Base-by-base conservation (phyloP, 1,140 invertebrate species). In the Sogatella furcifera region DNA sequence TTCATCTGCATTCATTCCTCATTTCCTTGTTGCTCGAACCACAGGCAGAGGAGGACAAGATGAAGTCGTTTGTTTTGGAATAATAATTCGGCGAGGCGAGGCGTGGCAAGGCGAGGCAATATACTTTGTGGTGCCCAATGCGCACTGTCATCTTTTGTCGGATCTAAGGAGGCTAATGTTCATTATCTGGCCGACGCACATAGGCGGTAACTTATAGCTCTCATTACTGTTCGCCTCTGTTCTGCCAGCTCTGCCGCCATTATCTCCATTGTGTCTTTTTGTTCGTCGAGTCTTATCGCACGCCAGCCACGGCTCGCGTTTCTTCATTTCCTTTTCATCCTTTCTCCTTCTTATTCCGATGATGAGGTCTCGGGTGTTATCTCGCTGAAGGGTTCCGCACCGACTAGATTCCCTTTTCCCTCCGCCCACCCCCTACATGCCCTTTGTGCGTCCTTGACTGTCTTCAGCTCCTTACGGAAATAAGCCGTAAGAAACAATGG, bases 191-290 rank as follows among this genome's bases (percentile, higher is more conserved):
- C 46, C 15, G 15, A n/a, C 46, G 46, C 46, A 49, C 46, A 49
- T 49, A 19, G 46, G 15, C 46, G 46, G 4, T 49, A 49, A 49
- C 46, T 49, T 49, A 49, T 49, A 19, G 21, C 46, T 19, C 46
- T 49, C 46, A 49, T 49, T 49, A 49, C 21, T 49, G 46, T 49
- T 17, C 11, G 46, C 46, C 21, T 49, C 8, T 49, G 46, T 49
- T 22, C 21, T 22, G 15, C 10, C 9, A 5, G 9, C 46, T 5
- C 3, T 49, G 15, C 46, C 21, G 21, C 46, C 46, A 49, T 49
- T 49, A 49, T 49, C 46, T 49, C 21, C 46, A 49, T 49, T 49
- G 46, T 49, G 46, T 49, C 46, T 49, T 49, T 49, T 49, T 49
- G 46, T 49, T 49, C 46, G 46, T 22, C 11, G 34, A 49, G 46